A percentile compares a stretch with the other conserved stretches of the same genome.
Evolutionary conservation across 1,140 invertebrate genomes (phyloP).

Genomic region (Drosophila oshimai): DNA sequence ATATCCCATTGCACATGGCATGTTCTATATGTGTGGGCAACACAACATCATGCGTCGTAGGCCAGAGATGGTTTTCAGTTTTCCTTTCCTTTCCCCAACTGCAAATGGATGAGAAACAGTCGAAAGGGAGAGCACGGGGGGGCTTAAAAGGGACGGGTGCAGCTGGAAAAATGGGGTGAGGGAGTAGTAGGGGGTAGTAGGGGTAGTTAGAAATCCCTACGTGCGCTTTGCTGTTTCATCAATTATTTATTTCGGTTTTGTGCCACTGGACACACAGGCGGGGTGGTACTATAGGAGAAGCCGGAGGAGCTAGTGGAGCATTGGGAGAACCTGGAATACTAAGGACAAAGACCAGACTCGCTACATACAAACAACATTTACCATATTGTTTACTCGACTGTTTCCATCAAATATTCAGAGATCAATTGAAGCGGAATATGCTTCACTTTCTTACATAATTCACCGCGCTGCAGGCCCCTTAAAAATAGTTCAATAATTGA

Average conservation of each 20-base stretch:
- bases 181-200: neutral
- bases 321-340: constrained; percentile 18
- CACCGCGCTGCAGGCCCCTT: neutral
- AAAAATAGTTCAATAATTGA: constrained; percentile 3
- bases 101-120: constrained; percentile 38
- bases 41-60: constrained; percentile 52
- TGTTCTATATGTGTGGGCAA: constrained; percentile 21
- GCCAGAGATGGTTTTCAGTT: constrained; percentile 40
- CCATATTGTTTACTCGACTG: constrained; percentile 47
- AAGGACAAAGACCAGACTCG: constrained; percentile 27
- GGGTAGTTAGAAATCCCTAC: constrained; percentile 48
- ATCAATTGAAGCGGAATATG: constrained; percentile 39
- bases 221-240: constrained; percentile 66
- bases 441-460: constrained; percentile 25
- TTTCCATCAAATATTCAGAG: constrained; percentile 43
- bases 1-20: constrained; percentile 13
- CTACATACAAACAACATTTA: constrained; percentile 34
- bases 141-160: neutral
- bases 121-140: constrained; percentile 12
- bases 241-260: constrained; percentile 67
- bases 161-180: neutral
- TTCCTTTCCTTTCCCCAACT: constrained; percentile 22
- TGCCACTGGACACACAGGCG: constrained; percentile 31
- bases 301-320: neutral
- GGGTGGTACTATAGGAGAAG: neutral